These are phyloP conservation scores for Ormyrus thymus DNA, from an alignment of 2,888 invertebrate species.

Conservation along the genomic window DNA sequence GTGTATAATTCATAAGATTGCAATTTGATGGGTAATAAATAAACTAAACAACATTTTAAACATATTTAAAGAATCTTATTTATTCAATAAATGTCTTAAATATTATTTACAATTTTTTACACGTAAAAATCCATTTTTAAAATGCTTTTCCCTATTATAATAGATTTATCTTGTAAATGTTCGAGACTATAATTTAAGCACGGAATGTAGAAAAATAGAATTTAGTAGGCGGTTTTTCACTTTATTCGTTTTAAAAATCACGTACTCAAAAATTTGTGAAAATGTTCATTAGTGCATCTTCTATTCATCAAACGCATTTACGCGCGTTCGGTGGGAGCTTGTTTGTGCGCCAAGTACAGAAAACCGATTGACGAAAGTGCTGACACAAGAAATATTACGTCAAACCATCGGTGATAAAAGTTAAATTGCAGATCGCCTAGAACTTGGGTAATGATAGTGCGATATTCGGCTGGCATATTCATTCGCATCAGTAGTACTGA, in stretches of 20 bases:
- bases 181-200: slow-evolving; percentile 1
- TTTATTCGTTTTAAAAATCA: not conserved
- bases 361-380: slow-evolving; percentile 97
- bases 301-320: slow-evolving; percentile 54
- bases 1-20: too few species aligned
- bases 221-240: slow-evolving; percentile 31
- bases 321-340: slow-evolving; percentile 77
- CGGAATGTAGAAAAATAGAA: slow-evolving; percentile 55
- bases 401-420: slow-evolving; percentile 99
- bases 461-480: slow-evolving; percentile 99
- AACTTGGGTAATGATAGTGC: slow-evolving; percentile 93
- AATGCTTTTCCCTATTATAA: slow-evolving; percentile 12
- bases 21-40: not conserved
- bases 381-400: slow-evolving; percentile 98
- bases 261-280: slow-evolving; percentile 12
- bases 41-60: not conserved
- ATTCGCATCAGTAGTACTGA: slow-evolving; percentile 97
- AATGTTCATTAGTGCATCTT: slow-evolving; percentile 20
- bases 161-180: slow-evolving; percentile 11
- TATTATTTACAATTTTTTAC: slow-evolving; percentile 52
- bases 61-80: slow-evolving; percentile 42
- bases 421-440: slow-evolving; percentile 98
- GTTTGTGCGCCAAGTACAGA: slow-evolving; percentile 95
- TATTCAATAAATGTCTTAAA: slow-evolving; percentile 41
- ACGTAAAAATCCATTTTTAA: slow-evolving; percentile 47